Evolutionary conservation across 1,140 invertebrate species (phyloP).

Genomic region (Neotoxoptera formosana): DNA sequence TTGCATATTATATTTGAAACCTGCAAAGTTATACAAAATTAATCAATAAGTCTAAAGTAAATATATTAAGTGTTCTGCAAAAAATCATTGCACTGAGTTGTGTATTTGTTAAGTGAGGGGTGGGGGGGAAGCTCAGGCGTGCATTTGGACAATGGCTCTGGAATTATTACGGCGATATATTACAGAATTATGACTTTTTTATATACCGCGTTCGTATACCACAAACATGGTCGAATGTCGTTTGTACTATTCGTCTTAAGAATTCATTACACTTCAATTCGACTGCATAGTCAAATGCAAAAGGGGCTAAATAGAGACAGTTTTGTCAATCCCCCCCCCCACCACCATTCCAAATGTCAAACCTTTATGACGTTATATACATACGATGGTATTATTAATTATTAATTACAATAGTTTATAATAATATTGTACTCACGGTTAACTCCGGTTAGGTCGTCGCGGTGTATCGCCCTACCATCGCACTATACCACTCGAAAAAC

Average conservation of each 20-base stretch:
- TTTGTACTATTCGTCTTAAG: not conserved
- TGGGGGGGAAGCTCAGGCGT: no score
- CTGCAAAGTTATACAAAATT: no score
- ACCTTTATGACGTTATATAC: not conserved
- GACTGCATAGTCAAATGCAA: no score
- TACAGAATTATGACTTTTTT: not conserved
- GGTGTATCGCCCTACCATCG: not conserved
- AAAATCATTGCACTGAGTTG: not conserved
- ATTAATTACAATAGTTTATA: not conserved
- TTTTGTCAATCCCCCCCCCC: no score
- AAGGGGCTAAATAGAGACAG: not conserved
- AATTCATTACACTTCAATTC: not conserved
- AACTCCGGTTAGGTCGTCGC: not conserved
- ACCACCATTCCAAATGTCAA: not conserved
- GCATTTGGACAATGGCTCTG: no score
- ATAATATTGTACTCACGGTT: not conserved
- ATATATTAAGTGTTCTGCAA: no score
- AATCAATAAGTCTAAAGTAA: no score
- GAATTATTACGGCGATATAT: not conserved
- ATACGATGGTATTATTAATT: not conserved
- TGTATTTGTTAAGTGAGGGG: not conserved
- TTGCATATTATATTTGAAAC: no score
- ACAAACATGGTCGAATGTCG: not conserved
- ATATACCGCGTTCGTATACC: no score
- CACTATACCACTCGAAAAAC: not conserved